Evolutionary conservation across 2,113 vertebrate genomes (phyloP), one percentile per base, ranked within the genome.

Genomic region (Oreocharis arfaki): DNA sequence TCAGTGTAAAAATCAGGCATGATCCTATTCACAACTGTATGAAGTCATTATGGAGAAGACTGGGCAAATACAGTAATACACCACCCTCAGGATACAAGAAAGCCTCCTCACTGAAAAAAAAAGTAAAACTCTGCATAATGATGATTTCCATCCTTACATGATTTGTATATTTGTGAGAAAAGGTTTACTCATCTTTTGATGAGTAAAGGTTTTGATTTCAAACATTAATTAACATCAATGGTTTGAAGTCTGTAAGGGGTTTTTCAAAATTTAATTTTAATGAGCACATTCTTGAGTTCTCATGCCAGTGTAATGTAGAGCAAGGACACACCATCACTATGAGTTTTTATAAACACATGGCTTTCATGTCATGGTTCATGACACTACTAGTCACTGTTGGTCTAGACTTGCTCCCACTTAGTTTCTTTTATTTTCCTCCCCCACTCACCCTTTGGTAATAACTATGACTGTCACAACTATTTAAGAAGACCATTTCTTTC

Each of bases 401-500:
- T 78, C 61, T 77, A 89, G 64, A 65, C 67, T 55, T 83, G 37
- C 61, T 87, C 42, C 70, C 53, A 74, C 59, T 26, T 69, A 35
- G 56, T 86, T 88, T 81, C 6, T 71, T 89, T 73, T 8, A 59
- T 87, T 46, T 95, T 68, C 42, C 76, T 84, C 32, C 28, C n/a
- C 69, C 37, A 32, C 65, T 89, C 32, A 83, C 19, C 21, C 24
- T 87, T 84, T 52, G 35, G 42, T 39, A 90, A 30, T 74, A 90
- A 46, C 21, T 63, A 47, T 56, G 80, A 87, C 28, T 69, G 17
- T 46, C 23, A 57, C 0, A 4, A 76, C 32, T 89, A 87, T 41
- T 94, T 80, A 41, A 89, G 84, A 91, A 79, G 57, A 67, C 30
- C 5, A 13, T 35, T 73, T 86, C 27, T 96, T 96, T 94, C 69